Percentiles rank a stretch among this genome's conserved stretches.
These are phyloP conservation scores for Lathamus discolor DNA, from an alignment of 2,113 vertebrate species.

Conservation along the genomic window DNA sequence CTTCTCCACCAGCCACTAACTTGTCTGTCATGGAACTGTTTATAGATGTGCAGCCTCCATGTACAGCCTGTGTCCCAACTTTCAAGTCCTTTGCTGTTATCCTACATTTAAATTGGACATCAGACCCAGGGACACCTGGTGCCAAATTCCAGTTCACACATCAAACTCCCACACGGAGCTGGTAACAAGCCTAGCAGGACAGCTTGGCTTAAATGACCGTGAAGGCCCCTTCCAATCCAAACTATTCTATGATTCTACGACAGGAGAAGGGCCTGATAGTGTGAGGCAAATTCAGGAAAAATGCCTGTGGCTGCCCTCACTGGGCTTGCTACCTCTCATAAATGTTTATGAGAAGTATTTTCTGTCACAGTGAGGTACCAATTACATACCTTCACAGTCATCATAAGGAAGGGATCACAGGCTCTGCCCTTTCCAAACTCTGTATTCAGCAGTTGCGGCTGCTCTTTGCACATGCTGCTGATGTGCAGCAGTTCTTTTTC, in stretches of 20 bases:
- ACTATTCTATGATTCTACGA: not conserved
- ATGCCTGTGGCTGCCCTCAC: not conserved
- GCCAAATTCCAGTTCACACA: not conserved
- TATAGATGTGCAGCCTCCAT: not conserved
- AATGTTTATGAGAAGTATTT: not conserved
- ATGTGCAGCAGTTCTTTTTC: not conserved
- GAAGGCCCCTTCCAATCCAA: not conserved
- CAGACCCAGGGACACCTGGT: not conserved
- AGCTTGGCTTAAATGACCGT: not conserved
- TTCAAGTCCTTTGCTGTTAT: not conserved
- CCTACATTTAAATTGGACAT: rapidly evolving
- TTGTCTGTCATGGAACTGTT: not conserved
- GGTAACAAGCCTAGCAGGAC: not conserved
- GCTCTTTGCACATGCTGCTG: not conserved
- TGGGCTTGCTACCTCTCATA: not conserved
- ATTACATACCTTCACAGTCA: not conserved
- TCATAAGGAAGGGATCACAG: not conserved
- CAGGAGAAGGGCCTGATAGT: not conserved
- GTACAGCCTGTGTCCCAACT: not conserved
- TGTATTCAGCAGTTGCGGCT: not conserved
- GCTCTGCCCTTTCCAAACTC: not conserved
- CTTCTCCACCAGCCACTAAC: not conserved
- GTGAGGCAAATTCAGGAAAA: not conserved
- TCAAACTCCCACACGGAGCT: not conserved
- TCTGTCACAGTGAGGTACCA: not conserved